Evolutionary conservation across 1,140 invertebrate genomes (phyloP).

Genomic region (Palaemon carinicauda): DNA sequence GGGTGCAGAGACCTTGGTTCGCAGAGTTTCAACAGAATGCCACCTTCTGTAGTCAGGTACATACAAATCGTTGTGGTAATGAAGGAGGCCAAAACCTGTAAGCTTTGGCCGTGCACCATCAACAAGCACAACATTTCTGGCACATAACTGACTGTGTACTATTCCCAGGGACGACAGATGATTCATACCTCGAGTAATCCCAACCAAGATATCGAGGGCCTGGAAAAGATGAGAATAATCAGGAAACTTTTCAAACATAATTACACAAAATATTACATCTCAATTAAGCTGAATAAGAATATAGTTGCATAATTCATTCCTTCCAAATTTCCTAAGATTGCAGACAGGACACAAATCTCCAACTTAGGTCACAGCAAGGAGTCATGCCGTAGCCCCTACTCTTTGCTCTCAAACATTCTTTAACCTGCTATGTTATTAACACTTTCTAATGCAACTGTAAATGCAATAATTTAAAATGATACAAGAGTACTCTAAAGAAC

Average conservation of each 20-base stretch:
- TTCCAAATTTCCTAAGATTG: no score
- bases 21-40: conserved; percentile 76
- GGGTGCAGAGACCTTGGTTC: conserved; percentile 69
- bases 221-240: conserved; percentile 55
- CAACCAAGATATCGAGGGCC: conserved; percentile 69
- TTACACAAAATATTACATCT: background rate
- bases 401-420: no score
- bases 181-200: conserved; percentile 74
- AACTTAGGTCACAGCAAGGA: no score
- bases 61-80: conserved; percentile 63
- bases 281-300: background rate
- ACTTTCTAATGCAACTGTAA: no score
- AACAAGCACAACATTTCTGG: conserved; percentile 74
- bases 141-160: conserved; percentile 76
- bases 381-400: no score
- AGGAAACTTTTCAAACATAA: background rate
- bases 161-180: conserved; percentile 73
- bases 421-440: no score
- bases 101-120: conserved; percentile 74
- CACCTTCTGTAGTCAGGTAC: conserved; percentile 76
- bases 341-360: no score
- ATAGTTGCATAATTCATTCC: no score
- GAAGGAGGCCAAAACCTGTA: conserved; percentile 76
- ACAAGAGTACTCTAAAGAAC: no score
- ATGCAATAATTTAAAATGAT: no score